phyloP scores from a whole-genome alignment of 2,797 vertebrate species.

The Gobio occitaniae region DNA sequence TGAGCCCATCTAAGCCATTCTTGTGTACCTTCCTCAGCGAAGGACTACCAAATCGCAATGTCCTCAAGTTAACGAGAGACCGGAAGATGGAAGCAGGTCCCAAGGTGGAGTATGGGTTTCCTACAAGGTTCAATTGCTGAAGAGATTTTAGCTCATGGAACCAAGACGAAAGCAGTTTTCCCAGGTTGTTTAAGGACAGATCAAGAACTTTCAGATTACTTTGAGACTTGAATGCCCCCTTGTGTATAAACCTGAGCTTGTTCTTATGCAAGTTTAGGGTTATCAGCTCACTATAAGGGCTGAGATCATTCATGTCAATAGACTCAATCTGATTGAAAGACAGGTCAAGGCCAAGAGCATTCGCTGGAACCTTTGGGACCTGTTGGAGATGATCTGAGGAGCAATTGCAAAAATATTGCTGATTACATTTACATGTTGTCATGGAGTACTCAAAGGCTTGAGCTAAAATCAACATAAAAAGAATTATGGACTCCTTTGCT shows the following conservation, averaged over 20 bases:
- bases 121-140: constrained; percentile 74
- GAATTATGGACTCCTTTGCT: not conserved
- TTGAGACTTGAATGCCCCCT: constrained; percentile 46
- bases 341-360: constrained; percentile 48
- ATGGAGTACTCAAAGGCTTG: not conserved
- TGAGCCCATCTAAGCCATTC: constrained; percentile 73
- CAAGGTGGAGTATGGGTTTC: constrained; percentile 75
- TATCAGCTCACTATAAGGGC: constrained; percentile 24
- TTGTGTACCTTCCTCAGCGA: constrained; percentile 65
- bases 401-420: constrained; percentile 57
- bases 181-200: constrained; percentile 77
- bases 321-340: constrained; percentile 54
- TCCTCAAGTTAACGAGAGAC: constrained; percentile 68
- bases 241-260: constrained; percentile 43
- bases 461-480: constrained; percentile 24
- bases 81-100: constrained; percentile 72
- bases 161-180: constrained; percentile 72
- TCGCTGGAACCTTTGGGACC: constrained; percentile 41
- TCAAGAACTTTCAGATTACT: constrained; percentile 73
- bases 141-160: constrained; percentile 75
- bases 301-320: constrained; percentile 42
- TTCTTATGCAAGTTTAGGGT: constrained; percentile 52
- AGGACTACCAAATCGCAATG: constrained; percentile 71
- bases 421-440: constrained; percentile 43
- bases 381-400: constrained; percentile 32